These are phyloP conservation scores for Halocaridina rubra DNA, from an alignment of 2,888 invertebrate genomes.

Conservation along the genomic window DNA sequence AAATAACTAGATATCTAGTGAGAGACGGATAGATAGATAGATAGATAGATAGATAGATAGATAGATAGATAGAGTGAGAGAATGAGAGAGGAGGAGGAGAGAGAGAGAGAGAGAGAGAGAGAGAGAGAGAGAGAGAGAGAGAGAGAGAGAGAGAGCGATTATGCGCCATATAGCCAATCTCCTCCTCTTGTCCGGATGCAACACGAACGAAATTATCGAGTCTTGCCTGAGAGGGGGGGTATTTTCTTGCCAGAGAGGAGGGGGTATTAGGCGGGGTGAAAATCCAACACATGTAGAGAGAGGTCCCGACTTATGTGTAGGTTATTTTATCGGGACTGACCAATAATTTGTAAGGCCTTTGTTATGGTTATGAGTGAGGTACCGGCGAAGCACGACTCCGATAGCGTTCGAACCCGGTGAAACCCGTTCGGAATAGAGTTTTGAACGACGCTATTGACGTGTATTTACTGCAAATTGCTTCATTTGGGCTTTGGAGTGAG, in stretches of 20 bases:
- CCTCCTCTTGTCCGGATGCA: not conserved
- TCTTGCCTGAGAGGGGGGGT: conserved; percentile 12
- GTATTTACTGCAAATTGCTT: not conserved
- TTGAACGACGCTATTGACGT: not conserved
- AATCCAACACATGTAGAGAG: conserved; percentile 43
- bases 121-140: not conserved
- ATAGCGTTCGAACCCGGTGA: not conserved
- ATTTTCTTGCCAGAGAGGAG: too few species aligned
- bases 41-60: not conserved
- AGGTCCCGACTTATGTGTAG: conserved; percentile 37
- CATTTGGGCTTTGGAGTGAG: not conserved
- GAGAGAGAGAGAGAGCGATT: too few species aligned
- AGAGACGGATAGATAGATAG: too few species aligned
- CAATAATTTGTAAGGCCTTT: conserved; percentile 53
- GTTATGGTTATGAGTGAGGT: conserved; percentile 52
- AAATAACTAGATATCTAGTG: too few species aligned
- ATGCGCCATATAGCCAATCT: not conserved
- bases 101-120: conserved; percentile 11
- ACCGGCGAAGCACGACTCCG: conserved; percentile 33
- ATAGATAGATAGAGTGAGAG: too few species aligned
- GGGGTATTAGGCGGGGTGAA: conserved; percentile 39
- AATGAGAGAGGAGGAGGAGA: too few species aligned
- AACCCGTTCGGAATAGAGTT: not conserved
- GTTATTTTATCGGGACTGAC: conserved; percentile 51
- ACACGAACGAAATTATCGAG: conserved; percentile 32